Conservation (phyloP, 2,888 invertebrate species). For the Limnephilus rhombicus region DNA sequence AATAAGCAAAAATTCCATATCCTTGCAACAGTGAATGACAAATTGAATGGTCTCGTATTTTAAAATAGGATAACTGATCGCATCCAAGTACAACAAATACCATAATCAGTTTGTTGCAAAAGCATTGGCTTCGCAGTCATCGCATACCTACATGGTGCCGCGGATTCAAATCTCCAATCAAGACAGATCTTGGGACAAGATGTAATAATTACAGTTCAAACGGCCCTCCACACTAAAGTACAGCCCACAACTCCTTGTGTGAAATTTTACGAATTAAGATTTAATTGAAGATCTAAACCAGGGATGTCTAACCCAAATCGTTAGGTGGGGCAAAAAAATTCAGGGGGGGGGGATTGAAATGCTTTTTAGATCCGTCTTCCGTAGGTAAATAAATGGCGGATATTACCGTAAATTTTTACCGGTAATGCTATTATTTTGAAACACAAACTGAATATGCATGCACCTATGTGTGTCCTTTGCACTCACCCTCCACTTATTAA, state of each 20-base stretch:
- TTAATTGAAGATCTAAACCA: background rate
- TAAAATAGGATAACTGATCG: background rate
- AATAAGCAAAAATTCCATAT: background rate
- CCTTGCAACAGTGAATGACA: background rate
- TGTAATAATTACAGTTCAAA: background rate
- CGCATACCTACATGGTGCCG: background rate
- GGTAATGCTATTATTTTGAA: no score
- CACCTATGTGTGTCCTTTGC: no score
- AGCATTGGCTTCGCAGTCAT: background rate
- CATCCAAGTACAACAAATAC: background rate
- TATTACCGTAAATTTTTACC: no score
- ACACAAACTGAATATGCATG: no score
- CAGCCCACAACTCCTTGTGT: background rate
- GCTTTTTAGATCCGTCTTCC: no score
- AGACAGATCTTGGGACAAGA: background rate
- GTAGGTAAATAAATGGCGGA: no score
- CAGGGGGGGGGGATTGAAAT: no score
- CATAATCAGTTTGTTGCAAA: background rate
- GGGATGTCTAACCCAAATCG: no score
- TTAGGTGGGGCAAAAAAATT: no score
- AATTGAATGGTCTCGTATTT: background rate
- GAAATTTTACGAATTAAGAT: background rate
- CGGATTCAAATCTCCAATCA: background rate
- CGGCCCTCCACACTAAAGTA: background rate
- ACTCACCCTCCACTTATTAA: no score